These are phyloP conservation scores for Malthinus flaveolus DNA, from an alignment of 2,888 invertebrate species.

Conservation along the genomic window DNA sequence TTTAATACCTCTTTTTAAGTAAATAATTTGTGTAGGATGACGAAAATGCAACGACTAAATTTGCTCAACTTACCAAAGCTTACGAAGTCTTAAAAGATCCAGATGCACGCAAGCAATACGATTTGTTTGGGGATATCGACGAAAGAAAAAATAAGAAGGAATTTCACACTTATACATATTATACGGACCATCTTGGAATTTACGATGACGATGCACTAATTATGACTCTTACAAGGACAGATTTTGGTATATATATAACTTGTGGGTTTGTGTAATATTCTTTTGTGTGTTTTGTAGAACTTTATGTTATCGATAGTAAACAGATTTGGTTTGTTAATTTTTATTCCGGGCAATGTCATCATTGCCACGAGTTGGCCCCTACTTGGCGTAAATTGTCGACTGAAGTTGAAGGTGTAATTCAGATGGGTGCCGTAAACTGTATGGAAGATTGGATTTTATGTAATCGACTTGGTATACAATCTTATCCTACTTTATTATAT, in stretches of 20 bases:
- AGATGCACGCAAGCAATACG: conserved; percentile 76
- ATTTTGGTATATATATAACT: conserved; percentile 68
- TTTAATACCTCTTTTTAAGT: neutral
- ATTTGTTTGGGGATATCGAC: conserved; percentile 72
- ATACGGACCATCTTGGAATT: conserved; percentile 79
- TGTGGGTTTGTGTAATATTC: neutral
- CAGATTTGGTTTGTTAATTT: conserved; percentile 86
- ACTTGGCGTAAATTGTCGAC: conserved; percentile 80
- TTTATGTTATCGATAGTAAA: conserved; percentile 57
- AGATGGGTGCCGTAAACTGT: conserved; percentile 84
- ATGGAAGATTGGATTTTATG: conserved; percentile 83
- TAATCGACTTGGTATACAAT: conserved; percentile 71
- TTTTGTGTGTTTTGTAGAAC: conserved; percentile 46
- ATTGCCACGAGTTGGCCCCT: conserved; percentile 82
- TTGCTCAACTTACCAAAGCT: conserved; percentile 78
- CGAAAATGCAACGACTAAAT: conserved; percentile 72
- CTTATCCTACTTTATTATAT: conserved; percentile 75
- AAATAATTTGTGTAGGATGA: conserved; percentile 62
- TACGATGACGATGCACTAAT: conserved; percentile 85
- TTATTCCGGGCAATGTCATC: conserved; percentile 84
- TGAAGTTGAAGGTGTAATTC: conserved; percentile 76
- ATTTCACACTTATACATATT: conserved; percentile 82
- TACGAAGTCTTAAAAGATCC: conserved; percentile 88
- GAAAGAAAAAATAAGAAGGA: conserved; percentile 63
- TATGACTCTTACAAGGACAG: conserved; percentile 72